Conservation (phyloP, 2,113 vertebrate genomes). For the Tupaia chinensis region DNA sequence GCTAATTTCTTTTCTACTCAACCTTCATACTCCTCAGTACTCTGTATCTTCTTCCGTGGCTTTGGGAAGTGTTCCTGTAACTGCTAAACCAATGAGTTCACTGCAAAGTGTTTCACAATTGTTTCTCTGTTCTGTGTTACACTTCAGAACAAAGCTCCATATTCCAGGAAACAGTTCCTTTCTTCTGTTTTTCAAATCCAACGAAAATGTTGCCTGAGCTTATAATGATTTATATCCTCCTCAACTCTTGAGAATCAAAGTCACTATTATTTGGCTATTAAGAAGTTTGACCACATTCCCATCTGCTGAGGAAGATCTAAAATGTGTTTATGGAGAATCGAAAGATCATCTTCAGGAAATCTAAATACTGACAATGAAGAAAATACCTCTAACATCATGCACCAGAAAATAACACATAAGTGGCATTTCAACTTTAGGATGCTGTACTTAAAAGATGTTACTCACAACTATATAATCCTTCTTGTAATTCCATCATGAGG, state of each 20-base stretch:
- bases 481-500: slow-evolving; percentile 54
- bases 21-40: background rate
- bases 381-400: background rate
- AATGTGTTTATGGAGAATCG: background rate
- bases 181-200: slow-evolving; percentile 52
- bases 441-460: slow-evolving; percentile 38
- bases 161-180: background rate
- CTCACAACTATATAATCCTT: slow-evolving; percentile 51
- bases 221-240: background rate
- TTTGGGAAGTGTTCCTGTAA: background rate
- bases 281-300: slow-evolving; percentile 13
- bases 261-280: slow-evolving; percentile 15
- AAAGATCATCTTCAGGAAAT: slow-evolving; percentile 14
- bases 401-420: slow-evolving; percentile 26
- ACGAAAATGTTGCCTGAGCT: slow-evolving; percentile 14
- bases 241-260: slow-evolving; percentile 48
- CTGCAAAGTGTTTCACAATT: slow-evolving; percentile 7
- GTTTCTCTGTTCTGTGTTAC: background rate
- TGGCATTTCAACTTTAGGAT: slow-evolving; percentile 7
- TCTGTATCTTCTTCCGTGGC: background rate
- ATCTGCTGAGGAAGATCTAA: slow-evolving; percentile 25
- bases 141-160: background rate
- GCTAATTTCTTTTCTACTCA: background rate
- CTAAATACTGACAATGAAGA: slow-evolving; percentile 28
- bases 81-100: slow-evolving; percentile 33